Conservation (phyloP, 2,797 vertebrate species). For the Notoglanidium macrostoma region DNA sequence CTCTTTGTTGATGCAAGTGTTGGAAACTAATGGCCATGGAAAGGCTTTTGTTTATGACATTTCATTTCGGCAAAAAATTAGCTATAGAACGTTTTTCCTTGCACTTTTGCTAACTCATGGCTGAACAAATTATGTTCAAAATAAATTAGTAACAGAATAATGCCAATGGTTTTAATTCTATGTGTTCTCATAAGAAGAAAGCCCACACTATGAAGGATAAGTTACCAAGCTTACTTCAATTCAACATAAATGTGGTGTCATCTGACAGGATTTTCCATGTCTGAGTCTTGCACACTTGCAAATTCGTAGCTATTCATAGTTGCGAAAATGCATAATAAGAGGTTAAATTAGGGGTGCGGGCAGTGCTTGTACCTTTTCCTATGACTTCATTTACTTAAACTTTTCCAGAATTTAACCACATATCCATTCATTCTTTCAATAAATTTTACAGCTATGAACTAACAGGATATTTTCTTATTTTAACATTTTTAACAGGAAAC, state of each 20-base stretch:
- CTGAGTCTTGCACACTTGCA: neutral
- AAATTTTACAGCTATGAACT: neutral
- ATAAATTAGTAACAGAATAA: neutral
- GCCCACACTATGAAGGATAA: neutral
- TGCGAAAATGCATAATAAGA: neutral
- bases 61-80: neutral
- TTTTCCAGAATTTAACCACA: neutral
- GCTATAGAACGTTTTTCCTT: neutral
- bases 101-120: neutral
- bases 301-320: constrained; percentile 2
- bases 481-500: neutral
- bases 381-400: neutral
- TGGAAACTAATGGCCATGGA: neutral
- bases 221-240: neutral
- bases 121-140: neutral
- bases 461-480: neutral
- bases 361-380: neutral
- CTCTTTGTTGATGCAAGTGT: neutral
- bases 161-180: neutral
- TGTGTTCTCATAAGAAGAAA: neutral
- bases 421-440: neutral
- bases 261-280: neutral
- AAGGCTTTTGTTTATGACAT: neutral
- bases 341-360: neutral
- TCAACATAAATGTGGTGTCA: neutral